A percentile compares a stretch with the other conserved stretches of the same genome.
Evolutionary conservation across 2,888 invertebrate genomes (phyloP).

Genomic region (Dryomyza anilis): DNA sequence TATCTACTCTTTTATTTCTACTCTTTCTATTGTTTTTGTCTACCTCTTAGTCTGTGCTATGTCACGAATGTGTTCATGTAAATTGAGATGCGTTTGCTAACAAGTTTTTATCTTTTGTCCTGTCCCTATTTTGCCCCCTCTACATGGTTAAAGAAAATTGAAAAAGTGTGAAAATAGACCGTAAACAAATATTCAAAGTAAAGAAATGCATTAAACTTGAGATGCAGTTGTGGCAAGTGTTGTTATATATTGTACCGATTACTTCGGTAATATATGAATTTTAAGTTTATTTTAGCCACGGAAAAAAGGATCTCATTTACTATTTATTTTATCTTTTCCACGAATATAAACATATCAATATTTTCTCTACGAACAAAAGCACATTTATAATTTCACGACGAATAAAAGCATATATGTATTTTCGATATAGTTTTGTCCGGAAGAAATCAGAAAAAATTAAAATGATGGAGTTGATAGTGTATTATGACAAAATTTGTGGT

Average conservation of each 20-base stretch:
- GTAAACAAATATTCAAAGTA: neutral
- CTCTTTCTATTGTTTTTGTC: neutral
- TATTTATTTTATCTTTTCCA: no score
- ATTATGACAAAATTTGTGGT: neutral
- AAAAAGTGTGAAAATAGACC: slow-evolving; percentile 4
- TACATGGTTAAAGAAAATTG: neutral
- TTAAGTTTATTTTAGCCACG: no score
- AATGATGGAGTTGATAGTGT: no score
- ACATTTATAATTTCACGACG: no score
- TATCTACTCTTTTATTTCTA: neutral
- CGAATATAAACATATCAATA: no score
- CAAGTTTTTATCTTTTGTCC: neutral
- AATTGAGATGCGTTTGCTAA: slow-evolving; percentile 18
- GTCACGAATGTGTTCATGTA: neutral
- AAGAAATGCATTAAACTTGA: neutral
- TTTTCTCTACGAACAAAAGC: no score
- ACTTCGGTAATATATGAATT: no score
- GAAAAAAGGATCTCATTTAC: no score
- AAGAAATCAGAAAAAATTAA: no score
- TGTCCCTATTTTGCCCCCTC: neutral
- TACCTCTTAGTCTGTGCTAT: neutral
- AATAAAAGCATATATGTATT: no score
- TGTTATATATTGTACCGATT: neutral
- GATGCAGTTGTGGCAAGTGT: neutral
- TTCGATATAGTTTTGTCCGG: no score